phyloP scores from a whole-genome alignment of 2,797 vertebrate species.

The Gobionotothen gibberifrons region DNA sequence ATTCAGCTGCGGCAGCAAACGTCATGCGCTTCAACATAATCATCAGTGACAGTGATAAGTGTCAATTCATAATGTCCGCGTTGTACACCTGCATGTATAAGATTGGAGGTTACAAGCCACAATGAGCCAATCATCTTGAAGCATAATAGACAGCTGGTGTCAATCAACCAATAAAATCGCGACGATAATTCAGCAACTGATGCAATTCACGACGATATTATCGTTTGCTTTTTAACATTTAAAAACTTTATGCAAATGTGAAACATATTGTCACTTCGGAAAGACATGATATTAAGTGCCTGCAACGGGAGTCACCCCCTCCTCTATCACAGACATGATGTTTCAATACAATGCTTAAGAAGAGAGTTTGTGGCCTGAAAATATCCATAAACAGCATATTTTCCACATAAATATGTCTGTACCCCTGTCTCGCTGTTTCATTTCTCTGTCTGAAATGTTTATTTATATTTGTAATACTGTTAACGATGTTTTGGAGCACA shows the following conservation, averaged over 20 bases:
- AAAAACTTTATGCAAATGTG: background rate
- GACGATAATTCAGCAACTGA: background rate
- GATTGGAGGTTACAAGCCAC: background rate
- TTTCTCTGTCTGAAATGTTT: background rate
- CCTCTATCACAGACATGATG: background rate
- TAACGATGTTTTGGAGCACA: slow-evolving; percentile 21
- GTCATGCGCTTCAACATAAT: accelerated
- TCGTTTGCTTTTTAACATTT: background rate
- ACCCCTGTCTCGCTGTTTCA: background rate
- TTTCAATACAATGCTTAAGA: background rate
- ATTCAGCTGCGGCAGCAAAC: slow-evolving; percentile 2
- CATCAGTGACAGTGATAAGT: background rate
- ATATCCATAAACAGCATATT: slow-evolving; percentile 8
- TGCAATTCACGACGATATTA: background rate
- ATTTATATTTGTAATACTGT: slow-evolving; percentile 9
- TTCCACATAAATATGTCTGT: background rate
- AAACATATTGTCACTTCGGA: background rate
- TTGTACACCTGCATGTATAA: slow-evolving; percentile 5
- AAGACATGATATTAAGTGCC: too few relatives aligned
- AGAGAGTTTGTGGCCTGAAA: background rate
- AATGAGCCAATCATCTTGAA: background rate
- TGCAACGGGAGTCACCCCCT: background rate
- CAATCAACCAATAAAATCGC: background rate
- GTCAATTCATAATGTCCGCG: background rate
- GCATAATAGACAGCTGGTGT: background rate